Conservation (phyloP, 2,888 invertebrate genomes). For the Leptopilina syphax region DNA sequence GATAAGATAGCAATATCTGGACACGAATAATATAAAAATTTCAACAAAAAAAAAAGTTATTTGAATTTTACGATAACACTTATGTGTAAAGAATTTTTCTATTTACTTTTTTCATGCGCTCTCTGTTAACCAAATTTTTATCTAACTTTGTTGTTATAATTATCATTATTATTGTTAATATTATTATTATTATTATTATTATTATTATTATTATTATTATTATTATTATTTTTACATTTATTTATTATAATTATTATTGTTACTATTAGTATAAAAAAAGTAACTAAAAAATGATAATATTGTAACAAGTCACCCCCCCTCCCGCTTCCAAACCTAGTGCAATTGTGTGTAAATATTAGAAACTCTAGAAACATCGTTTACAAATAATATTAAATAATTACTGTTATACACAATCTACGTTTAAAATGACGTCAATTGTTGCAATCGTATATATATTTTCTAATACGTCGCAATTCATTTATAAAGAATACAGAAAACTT, state of each 20-base stretch:
- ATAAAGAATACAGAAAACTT: not conserved
- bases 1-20: constrained; percentile 9
- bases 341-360: not conserved
- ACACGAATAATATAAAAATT: not conserved
- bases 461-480: not conserved
- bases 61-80: not conserved
- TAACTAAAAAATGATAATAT: not conserved
- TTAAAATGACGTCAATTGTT: not conserved
- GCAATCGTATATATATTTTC: not conserved
- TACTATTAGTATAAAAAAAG: too few relatives aligned
- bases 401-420: not conserved
- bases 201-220: too few relatives aligned
- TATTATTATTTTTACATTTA: too few relatives aligned
- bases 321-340: not conserved
- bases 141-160: not conserved
- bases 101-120: not conserved
- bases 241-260: too few relatives aligned
- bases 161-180: too few relatives aligned
- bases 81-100: not conserved
- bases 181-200: too few relatives aligned
- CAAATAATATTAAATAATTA: constrained; percentile 15
- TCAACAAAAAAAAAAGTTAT: not conserved
- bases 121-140: constrained; percentile 9
- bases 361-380: not conserved
- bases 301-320: not conserved